phyloP scores from a whole-genome alignment of 2,888 invertebrate genomes.

The Pseudoips prasinana region DNA sequence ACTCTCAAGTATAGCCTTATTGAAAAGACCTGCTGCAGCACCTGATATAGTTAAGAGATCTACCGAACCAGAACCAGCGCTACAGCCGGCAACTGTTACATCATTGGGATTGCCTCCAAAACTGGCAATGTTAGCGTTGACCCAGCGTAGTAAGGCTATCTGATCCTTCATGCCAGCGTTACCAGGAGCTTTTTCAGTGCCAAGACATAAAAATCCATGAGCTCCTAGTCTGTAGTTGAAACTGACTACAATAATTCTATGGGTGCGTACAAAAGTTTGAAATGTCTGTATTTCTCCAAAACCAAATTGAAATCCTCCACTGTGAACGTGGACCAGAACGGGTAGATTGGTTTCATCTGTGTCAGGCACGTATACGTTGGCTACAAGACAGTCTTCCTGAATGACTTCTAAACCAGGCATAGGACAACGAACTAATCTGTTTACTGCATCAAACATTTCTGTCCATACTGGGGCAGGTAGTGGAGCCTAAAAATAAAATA shows the following conservation, averaged over 20 bases:
- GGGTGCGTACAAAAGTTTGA: constrained; percentile 34
- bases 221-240: constrained; percentile 56
- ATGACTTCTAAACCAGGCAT: too few relatives aligned
- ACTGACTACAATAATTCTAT: constrained; percentile 45
- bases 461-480: constrained; percentile 41
- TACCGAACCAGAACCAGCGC: constrained; percentile 52
- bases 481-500: constrained; percentile 35
- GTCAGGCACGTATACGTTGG: constrained; percentile 55
- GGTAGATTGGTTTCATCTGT: constrained; percentile 43
- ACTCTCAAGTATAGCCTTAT: constrained; percentile 53
- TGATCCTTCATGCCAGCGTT: constrained; percentile 66
- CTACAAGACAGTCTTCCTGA: constrained; percentile 59
- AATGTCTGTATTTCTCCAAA: constrained; percentile 39
- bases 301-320: constrained; percentile 63
- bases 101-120: constrained; percentile 61
- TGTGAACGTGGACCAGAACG: constrained; percentile 65
- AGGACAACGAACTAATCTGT: constrained; percentile 43
- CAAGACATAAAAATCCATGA: constrained; percentile 56
- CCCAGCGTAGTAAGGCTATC: constrained; percentile 52
- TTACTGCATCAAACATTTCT: constrained; percentile 36
- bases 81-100: constrained; percentile 51
- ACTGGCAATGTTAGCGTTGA: constrained; percentile 48
- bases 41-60: constrained; percentile 52
- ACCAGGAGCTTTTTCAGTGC: constrained; percentile 53
- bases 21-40: constrained; percentile 46